Evolutionary conservation across 2,797 vertebrate species (phyloP).

Genomic region (Neosilurus hyrtlii): DNA sequence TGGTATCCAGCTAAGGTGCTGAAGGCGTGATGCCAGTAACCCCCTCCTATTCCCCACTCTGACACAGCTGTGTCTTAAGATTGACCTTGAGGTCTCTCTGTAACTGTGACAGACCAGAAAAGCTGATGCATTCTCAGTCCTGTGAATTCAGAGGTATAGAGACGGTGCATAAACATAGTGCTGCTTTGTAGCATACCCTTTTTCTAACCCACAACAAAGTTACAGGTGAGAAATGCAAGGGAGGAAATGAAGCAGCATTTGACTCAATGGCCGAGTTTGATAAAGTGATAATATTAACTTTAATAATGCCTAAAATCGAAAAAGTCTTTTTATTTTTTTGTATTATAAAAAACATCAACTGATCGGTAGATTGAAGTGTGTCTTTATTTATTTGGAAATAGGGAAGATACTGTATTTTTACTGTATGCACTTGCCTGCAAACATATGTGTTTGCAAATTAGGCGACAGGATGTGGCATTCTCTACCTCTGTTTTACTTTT

Average conservation of each 20-base stretch:
- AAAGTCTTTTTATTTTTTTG: neutral
- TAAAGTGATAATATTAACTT: neutral
- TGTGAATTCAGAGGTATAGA: constrained; percentile 33
- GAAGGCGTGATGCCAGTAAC: constrained; percentile 50
- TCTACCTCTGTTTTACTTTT: constrained; percentile 69
- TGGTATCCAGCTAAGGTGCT: constrained; percentile 55
- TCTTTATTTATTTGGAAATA: neutral
- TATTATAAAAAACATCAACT: neutral
- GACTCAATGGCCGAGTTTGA: constrained; percentile 5
- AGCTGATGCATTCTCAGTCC: constrained; percentile 36
- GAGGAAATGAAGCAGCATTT: constrained; percentile 42
- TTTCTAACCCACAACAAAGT: constrained; percentile 39
- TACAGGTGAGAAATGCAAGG: constrained; percentile 47
- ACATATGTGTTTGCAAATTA: constrained; percentile 52
- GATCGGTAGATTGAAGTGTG: neutral
- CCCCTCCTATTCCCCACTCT: constrained; percentile 26
- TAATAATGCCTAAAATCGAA: neutral
- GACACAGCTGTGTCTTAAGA: constrained; percentile 43
- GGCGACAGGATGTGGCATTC: constrained; percentile 74
- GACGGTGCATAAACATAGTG: neutral
- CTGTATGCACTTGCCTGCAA: constrained; percentile 44
- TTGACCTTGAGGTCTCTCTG: constrained; percentile 58
- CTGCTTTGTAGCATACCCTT: constrained; percentile 23
- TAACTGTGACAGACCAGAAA: constrained; percentile 37
- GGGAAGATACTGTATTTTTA: constrained; percentile 60